These are phyloP conservation scores for Echinarachnius parma DNA, from an alignment of 53 echinoderm and acorn worm genomes.

Conservation along the genomic window DNA sequence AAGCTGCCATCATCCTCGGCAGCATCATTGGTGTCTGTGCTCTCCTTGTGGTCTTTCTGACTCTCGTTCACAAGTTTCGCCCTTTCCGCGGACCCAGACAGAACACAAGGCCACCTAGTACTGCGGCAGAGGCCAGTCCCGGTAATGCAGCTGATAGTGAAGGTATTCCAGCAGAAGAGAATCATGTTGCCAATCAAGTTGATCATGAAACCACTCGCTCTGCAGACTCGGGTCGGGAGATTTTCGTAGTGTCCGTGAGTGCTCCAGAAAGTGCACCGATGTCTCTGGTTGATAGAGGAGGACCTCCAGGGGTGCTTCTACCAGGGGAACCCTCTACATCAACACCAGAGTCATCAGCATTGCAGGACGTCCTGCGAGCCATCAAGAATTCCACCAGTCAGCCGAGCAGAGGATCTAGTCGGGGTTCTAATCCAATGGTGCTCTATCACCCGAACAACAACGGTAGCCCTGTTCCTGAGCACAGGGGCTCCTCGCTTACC, in stretches of 20 bases:
- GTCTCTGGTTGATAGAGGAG: background rate
- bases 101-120: background rate
- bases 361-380: too few species aligned
- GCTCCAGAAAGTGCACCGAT: background rate
- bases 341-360: conserved; percentile 3
- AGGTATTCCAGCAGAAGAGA: too few species aligned
- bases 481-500: background rate
- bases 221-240: background rate
- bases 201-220: too few species aligned
- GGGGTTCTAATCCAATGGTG: too few species aligned
- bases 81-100: background rate
- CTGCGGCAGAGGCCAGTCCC: background rate
- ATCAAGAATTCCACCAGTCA: too few species aligned
- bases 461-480: background rate
- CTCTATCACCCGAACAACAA: too few species aligned
- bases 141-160: too few species aligned
- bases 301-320: background rate
- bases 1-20: conserved; percentile 43
- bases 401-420: too few species aligned
- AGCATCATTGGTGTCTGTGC: conserved; percentile 48
- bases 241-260: conserved; percentile 10
- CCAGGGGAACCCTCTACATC: background rate
- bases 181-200: too few species aligned
- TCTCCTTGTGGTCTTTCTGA: conserved; percentile 31
- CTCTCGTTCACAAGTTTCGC: conserved; percentile 44